These are phyloP conservation scores for Enteromius thamalakanensis DNA, from an alignment of 2,797 vertebrate genomes.

Conservation along the genomic window DNA sequence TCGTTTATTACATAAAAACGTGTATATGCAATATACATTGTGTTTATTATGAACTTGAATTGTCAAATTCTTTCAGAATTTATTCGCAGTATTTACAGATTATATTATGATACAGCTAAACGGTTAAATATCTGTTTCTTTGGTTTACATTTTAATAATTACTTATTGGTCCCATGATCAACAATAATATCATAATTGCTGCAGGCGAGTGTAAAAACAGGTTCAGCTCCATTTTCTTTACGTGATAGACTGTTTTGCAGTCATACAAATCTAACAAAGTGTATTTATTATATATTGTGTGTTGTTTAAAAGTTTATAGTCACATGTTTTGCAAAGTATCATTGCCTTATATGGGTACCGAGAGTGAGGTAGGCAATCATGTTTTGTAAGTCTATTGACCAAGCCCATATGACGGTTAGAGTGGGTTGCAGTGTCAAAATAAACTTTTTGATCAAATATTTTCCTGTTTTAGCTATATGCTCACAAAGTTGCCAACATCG, in stretches of 20 bases:
- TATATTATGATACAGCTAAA: not conserved
- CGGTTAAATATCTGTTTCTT: not conserved
- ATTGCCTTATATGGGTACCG: constrained; percentile 81
- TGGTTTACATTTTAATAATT: constrained; percentile 6
- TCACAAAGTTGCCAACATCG: not conserved
- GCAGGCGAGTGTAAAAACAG: not conserved
- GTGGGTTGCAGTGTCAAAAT: constrained; percentile 69
- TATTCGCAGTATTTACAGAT: not conserved
- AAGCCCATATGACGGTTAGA: constrained; percentile 72
- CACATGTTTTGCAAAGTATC: constrained; percentile 64
- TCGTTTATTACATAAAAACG: not conserved
- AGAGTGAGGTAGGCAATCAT: constrained; percentile 73
- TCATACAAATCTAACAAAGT: constrained; percentile 17
- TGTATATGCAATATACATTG: not conserved
- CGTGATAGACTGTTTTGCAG: not conserved
- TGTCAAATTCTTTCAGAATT: not conserved
- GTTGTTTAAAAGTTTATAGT: constrained; percentile 42
- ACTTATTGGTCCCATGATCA: not conserved
- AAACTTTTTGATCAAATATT: constrained; percentile 55
- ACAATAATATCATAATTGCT: not conserved
- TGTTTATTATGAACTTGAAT: not conserved
- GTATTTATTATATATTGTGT: not conserved
- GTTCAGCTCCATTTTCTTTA: not conserved
- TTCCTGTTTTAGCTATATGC: constrained; percentile 43
- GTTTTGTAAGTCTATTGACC: constrained; percentile 78